Conservation (phyloP, 1,140 invertebrate species). For the Drosophila jambulina region DNA sequence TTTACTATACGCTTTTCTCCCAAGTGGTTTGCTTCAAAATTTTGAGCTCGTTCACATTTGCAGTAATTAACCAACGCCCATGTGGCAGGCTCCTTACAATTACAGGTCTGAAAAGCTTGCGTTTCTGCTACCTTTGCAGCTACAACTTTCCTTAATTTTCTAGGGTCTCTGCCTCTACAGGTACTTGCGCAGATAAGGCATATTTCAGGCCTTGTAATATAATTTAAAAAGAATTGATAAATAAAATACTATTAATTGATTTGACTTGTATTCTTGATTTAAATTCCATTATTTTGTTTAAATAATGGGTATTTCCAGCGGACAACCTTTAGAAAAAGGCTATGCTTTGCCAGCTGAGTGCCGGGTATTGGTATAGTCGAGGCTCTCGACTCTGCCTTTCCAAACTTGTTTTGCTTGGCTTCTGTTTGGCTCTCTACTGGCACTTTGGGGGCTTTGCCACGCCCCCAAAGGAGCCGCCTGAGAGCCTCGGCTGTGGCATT, state of each 20-base stretch:
- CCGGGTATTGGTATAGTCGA: conserved; percentile 10
- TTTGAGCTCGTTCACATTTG: conserved; percentile 45
- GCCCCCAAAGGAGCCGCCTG: conserved; percentile 6
- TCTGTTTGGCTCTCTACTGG: conserved; percentile 52
- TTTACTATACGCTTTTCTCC: conserved; percentile 9
- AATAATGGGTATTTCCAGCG: neutral
- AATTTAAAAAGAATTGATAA: too few species aligned
- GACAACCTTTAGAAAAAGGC: neutral
- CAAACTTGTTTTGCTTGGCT: conserved; percentile 47
- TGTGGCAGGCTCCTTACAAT: conserved; percentile 13
- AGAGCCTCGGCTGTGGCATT: conserved; percentile 45
- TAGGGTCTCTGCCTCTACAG: neutral
- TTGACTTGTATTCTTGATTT: neutral
- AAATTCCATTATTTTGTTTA: neutral
- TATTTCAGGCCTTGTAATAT: neutral
- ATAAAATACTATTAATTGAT: too few species aligned
- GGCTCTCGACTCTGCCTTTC: neutral
- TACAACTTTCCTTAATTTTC: conserved; percentile 30
- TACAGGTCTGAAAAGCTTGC: conserved; percentile 32
- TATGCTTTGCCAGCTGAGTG: neutral
- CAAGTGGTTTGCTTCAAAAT: conserved; percentile 49
- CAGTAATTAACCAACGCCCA: conserved; percentile 43
- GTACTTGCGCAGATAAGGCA: neutral
- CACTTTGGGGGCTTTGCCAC: conserved; percentile 55
- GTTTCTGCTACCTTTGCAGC: neutral